Percentiles rank a stretch among this genome's conserved stretches.
Evolutionary conservation across 2,113 vertebrate species (phyloP).

Genomic region (Trachemys scripta): DNA sequence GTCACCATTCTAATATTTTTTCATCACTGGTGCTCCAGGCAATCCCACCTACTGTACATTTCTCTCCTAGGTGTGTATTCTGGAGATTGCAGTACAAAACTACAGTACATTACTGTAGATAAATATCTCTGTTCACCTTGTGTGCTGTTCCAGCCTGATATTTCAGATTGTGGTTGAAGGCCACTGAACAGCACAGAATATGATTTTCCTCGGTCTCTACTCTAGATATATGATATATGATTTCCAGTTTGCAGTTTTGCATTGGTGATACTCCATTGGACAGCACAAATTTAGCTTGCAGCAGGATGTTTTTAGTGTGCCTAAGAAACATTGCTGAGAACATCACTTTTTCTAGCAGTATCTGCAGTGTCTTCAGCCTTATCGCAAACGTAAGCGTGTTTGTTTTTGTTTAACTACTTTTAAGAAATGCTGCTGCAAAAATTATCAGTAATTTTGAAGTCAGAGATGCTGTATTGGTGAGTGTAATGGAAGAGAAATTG

Average conservation of each 20-base stretch:
- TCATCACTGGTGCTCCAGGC: neutral
- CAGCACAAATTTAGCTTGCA: neutral
- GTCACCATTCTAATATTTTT: neutral
- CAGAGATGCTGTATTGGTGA: neutral
- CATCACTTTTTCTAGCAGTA: neutral
- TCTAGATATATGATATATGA: neutral
- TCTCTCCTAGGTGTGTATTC: neutral
- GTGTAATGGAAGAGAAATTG: neutral
- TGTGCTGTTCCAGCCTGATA: neutral
- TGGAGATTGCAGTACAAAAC: rapidly evolving
- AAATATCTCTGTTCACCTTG: neutral
- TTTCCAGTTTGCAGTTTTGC: neutral
- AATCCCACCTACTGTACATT: neutral
- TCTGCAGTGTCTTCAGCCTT: neutral
- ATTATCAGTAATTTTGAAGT: neutral
- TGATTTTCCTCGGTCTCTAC: rapidly evolving
- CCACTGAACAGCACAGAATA: neutral
- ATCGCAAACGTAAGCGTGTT: rapidly evolving
- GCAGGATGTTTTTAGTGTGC: neutral
- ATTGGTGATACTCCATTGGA: neutral
- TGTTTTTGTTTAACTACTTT: neutral
- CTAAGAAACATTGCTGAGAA: neutral
- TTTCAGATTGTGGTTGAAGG: neutral
- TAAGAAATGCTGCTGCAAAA: neutral
- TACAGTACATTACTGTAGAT: neutral